A percentile compares a stretch with the other conserved stretches of the same genome.
Conservation (phyloP, 2,113 vertebrate species). For the Vicugna pacos region DNA sequence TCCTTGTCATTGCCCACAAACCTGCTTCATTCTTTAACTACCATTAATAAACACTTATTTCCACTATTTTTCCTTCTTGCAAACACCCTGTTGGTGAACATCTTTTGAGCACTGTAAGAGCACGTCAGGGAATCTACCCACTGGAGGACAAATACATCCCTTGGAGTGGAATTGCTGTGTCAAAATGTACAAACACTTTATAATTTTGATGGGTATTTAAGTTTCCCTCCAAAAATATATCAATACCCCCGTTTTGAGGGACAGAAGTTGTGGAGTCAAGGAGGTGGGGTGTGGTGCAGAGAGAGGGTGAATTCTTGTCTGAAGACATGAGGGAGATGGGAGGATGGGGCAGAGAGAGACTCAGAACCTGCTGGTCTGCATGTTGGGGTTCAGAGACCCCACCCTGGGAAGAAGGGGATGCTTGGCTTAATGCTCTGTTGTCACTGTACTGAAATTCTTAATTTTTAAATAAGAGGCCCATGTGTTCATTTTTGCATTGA, state of each 20-base stretch:
- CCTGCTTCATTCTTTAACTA: not conserved
- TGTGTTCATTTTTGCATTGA: not conserved
- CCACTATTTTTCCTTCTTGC: not conserved
- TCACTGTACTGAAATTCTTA: not conserved
- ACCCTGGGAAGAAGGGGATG: not conserved
- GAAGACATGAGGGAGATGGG: not conserved
- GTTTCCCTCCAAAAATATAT: not conserved
- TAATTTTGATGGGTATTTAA: not conserved
- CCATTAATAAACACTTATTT: conserved; percentile 1
- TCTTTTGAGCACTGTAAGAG: not conserved
- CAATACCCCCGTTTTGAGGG: not conserved
- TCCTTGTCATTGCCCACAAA: not conserved
- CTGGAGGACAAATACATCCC: not conserved
- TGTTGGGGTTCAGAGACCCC: not conserved
- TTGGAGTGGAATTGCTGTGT: not conserved
- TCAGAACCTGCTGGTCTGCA: not conserved
- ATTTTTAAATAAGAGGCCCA: not conserved
- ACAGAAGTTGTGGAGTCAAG: not conserved
- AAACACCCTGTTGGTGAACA: not conserved
- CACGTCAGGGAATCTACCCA: not conserved
- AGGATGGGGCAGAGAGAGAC: not conserved
- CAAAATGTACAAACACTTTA: not conserved
- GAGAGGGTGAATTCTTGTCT: fast-evolving
- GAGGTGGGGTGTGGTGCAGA: not conserved
- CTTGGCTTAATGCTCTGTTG: not conserved